A percentile compares a stretch with the other conserved stretches of the same genome.
These are phyloP conservation scores for Melanotaenia parkinsoni DNA, from an alignment of 2,797 vertebrate species.

Conservation along the genomic window DNA sequence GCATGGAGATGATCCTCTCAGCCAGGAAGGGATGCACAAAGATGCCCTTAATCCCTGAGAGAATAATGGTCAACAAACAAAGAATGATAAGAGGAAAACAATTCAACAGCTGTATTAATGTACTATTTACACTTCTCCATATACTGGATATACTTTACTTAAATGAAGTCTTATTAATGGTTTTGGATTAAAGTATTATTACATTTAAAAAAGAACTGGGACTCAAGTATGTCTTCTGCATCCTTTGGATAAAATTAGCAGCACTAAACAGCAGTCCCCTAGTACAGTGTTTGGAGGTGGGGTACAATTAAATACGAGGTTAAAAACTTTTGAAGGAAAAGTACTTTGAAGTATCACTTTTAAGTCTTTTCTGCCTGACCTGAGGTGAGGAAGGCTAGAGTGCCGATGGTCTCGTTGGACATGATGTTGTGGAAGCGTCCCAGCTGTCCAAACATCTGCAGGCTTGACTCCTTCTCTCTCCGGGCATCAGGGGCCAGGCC, in stretches of 20 bases:
- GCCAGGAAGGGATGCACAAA: constrained; percentile 97
- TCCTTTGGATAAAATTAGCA: too few relatives aligned
- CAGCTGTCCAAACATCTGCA: constrained; percentile 97
- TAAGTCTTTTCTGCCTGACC: constrained; percentile 78
- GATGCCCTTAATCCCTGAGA: constrained; percentile 92
- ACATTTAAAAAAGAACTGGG: too few relatives aligned
- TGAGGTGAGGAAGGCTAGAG: constrained; percentile 96
- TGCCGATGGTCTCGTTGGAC: constrained; percentile 98
- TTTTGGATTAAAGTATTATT: neutral
- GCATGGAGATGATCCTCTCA: constrained; percentile 98
- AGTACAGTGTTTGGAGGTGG: too few relatives aligned
- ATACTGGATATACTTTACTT: too few relatives aligned
- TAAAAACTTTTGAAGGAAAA: neutral
- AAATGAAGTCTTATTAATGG: neutral
- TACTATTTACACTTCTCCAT: neutral
- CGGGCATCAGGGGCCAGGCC: constrained; percentile 88
- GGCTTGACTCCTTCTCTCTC: constrained; percentile 93
- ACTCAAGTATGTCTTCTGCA: too few relatives aligned
- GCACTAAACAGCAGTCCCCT: too few relatives aligned
- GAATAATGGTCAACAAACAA: neutral
- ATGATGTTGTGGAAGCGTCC: constrained; percentile 99
- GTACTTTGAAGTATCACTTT: neutral
- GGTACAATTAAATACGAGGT: neutral
- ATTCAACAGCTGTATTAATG: neutral
- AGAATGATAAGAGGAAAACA: neutral